phyloP scores from a whole-genome alignment of 2,797 vertebrate species.

The Atherinosoma microstoma region DNA sequence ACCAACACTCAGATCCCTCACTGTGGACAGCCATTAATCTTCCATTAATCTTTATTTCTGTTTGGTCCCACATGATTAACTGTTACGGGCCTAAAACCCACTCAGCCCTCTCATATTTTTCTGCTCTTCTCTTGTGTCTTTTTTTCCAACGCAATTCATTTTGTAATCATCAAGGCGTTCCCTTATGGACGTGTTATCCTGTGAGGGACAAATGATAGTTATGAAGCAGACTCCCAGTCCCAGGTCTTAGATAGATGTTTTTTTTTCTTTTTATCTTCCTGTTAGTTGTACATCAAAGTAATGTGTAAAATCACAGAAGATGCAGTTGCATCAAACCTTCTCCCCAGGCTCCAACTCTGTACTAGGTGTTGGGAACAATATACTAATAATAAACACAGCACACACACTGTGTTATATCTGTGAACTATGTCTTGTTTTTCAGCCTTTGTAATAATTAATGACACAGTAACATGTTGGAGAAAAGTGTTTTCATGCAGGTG shows the following conservation, averaged over 20 bases:
- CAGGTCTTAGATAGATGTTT: conserved; percentile 56
- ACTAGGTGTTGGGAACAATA: conserved; percentile 69
- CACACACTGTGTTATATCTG: conserved; percentile 11
- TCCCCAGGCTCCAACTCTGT: conserved; percentile 47
- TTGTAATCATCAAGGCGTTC: conserved; percentile 63
- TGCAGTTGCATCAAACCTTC: conserved; percentile 28
- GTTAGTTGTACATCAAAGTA: conserved; percentile 63
- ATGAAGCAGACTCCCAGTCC: conserved; percentile 43
- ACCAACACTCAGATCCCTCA: conserved; percentile 54
- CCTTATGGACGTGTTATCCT: conserved; percentile 56
- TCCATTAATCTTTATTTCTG: conserved; percentile 67
- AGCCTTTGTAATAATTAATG: conserved; percentile 42
- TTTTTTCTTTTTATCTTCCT: conserved; percentile 56
- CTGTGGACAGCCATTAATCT: conserved; percentile 61
- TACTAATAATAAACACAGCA: conserved; percentile 57
- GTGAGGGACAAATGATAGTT: conserved; percentile 57
- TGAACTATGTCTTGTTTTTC: conserved; percentile 11
- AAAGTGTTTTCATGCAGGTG: conserved; percentile 41
- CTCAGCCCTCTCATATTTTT: conserved; percentile 13
- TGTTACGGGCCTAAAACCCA: conserved; percentile 43
- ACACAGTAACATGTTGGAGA: conserved; percentile 43
- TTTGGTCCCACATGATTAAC: conserved; percentile 47
- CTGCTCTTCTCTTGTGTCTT: conserved; percentile 35
- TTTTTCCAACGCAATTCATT: conserved; percentile 47
- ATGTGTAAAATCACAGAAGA: conserved; percentile 68